Percentiles rank a stretch among this genome's conserved stretches.
Evolutionary conservation across 2,888 invertebrate species (phyloP).

Genomic region (Autographa gamma): DNA sequence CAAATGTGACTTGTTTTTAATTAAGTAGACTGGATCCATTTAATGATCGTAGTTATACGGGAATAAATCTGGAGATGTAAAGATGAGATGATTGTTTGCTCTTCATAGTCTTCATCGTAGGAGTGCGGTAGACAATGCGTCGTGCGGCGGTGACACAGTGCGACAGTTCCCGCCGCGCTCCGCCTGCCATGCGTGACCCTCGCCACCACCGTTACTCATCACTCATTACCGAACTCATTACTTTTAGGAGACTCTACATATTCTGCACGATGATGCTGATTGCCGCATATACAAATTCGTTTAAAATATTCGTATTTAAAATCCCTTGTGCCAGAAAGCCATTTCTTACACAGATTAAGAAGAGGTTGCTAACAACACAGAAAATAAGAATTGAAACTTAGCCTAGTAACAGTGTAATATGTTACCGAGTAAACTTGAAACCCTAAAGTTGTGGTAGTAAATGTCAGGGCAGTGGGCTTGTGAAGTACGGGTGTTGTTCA

Average conservation of each 20-base stretch:
- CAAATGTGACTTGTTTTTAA: no score
- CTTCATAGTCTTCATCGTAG: background rate
- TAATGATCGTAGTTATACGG: no score
- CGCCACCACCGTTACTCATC: slow-evolving; percentile 37
- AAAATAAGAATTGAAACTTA: background rate
- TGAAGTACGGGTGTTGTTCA: slow-evolving; percentile 6
- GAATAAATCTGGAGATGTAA: background rate
- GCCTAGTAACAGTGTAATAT: background rate
- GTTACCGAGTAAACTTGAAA: background rate
- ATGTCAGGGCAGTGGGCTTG: background rate
- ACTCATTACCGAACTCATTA: slow-evolving; percentile 1
- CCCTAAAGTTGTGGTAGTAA: slow-evolving; percentile 6
- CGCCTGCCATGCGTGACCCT: slow-evolving; percentile 26
- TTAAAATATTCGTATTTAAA: no score
- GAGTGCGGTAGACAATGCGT: background rate
- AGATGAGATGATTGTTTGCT: background rate
- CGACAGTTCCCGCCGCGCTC: slow-evolving; percentile 51
- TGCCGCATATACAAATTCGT: no score
- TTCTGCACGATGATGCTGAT: no score
- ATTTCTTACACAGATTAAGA: background rate
- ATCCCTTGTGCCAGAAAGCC: no score
- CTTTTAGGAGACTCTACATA: background rate
- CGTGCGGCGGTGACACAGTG: slow-evolving; percentile 41
- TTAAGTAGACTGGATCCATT: no score
- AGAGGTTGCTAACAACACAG: background rate